Base-by-base conservation (phyloP, 2,113 vertebrate species). In the Thomomys bottae region DNA sequence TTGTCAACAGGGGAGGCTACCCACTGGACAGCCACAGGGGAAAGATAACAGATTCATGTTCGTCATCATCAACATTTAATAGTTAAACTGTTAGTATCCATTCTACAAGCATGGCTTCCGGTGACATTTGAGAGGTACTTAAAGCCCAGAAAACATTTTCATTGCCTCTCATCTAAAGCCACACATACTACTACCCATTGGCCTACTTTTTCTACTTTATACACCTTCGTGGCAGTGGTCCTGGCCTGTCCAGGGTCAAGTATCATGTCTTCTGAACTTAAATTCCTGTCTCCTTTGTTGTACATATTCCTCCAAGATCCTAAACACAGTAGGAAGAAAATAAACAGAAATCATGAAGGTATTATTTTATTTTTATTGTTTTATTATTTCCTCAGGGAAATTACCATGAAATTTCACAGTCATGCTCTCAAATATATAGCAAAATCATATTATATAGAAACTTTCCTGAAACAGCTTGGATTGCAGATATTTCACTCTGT, bases 351-450 rank as follows among this genome's bases (percentile, higher is more conserved):
- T 89, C 12, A 26, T 80, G 64, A n/a, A 84, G 0, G 3, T 79
- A 71, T 2, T 90, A 57, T 82, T 75, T 9, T 30, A 78, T 91
- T 24, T 75, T n/a, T n/a, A n/a, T n/a, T n/a, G n/a, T n/a, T n/a
- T n/a, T n/a, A n/a, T n/a, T n/a, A n/a, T n/a, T n/a, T 32, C n/a
- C 71, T 92, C 36, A 89, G 64, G 21, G 26, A 91, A 64, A 87
- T 40, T 66, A 76, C 86, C 42, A 71, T 92, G 49, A n/a, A 80
- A 93, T 89, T 94, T 90, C 45, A 26, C 42, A 89, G 61, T 54
- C 54, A 11, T 79, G 5, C n/a, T 61, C 28, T 54, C 40, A 26
- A 67, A 72, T 87, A 72, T 24, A 68, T n/a, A 30, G 34, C 20
- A 63, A 77, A 71, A 89, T 87, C 83, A 49, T 2, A 79, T 89